Percentiles rank a stretch among this genome's conserved stretches.
Evolutionary conservation across 2,797 vertebrate species (phyloP).

Genomic region (Cirrhinus mrigala): DNA sequence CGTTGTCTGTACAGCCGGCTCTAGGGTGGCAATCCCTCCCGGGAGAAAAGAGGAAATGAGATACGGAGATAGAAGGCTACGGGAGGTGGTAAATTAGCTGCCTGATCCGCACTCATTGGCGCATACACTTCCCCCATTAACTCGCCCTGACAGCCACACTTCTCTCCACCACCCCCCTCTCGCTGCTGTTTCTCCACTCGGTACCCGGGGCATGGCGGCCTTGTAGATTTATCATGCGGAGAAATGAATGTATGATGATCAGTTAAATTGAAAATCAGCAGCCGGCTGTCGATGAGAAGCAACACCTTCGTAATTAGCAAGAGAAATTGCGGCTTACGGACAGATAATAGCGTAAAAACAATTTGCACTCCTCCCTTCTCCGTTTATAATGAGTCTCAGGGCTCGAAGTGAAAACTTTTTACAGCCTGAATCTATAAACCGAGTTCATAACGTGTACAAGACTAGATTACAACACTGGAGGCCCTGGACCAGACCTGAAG

Average conservation of each 20-base stretch:
- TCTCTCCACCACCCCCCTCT: conserved; percentile 64
- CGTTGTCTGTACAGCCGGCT: conserved; percentile 45
- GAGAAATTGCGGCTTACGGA: conserved; percentile 99
- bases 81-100: conserved; percentile 99
- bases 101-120: conserved; percentile 98
- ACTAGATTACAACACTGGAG: conserved; percentile 89
- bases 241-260: conserved; percentile 99
- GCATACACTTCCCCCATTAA: conserved; percentile 99
- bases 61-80: conserved; percentile 90
- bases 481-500: conserved; percentile 68
- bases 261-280: conserved; percentile 99
- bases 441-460: conserved; percentile 77
- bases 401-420: conserved; percentile 99
- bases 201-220: conserved; percentile 95
- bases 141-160: conserved; percentile 67
- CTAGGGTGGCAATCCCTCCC: conserved; percentile 79
- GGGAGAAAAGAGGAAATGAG: conserved; percentile 94
- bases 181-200: conserved; percentile 83
- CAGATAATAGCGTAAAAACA: conserved; percentile 95
- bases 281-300: conserved; percentile 96
- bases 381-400: conserved; percentile 90
- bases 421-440: conserved; percentile 90
- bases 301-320: conserved; percentile 99
- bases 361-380: conserved; percentile 85
- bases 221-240: conserved; percentile 99